Evolutionary conservation across 2,113 vertebrate species (phyloP), one percentile per base, ranked within the genome.

Genomic region (Chaetops frenatus): DNA sequence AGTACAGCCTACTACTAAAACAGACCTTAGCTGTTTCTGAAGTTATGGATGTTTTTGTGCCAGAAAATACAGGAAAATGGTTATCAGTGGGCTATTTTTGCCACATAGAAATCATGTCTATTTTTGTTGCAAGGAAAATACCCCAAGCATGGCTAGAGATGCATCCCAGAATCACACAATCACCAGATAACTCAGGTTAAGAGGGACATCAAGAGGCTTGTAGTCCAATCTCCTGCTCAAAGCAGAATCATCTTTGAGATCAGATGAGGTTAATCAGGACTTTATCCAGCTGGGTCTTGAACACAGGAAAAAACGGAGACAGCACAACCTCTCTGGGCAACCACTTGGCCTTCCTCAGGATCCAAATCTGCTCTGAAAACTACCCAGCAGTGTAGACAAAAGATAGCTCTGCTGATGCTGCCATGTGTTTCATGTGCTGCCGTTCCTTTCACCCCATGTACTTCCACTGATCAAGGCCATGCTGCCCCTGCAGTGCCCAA

Each of bases 381-480:
- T 60, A 22, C 54, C 58, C 28, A 42, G 45, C 7, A 45, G 7
- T 11, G 7, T 5, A 45, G 45, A 36, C 17, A 31, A 48, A 21
- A 79, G 27, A 35, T 4, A 86, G 42, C 14, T 54, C 3, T 54
- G 42, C 29, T 71, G 12, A 20, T 58, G 42, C 31, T 81, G 15
- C 19, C n/a, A 3, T 12, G 15, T 38, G 19, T 44, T 83, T 53
- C 11, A 2, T 24, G 27, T 51, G 70, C 28, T 67, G 27, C 40
- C 8, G 1, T 28, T 40, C 23, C 27, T 24, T 50, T 80, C 11
- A 25, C 12, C 3, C 15, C 1, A 0, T n/a, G 18, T 7, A 10
- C 17, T 90, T 64, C 24, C 31, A 5, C 22, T 93, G 22, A 56
- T 31, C n/a, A 42, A 64, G 27, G 29, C 15, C 3, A 1, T 54